A percentile compares a stretch with the other conserved stretches of the same genome.
Evolutionary conservation across 2,888 invertebrate species (phyloP).

Genomic region (Druceiella hillmani): DNA sequence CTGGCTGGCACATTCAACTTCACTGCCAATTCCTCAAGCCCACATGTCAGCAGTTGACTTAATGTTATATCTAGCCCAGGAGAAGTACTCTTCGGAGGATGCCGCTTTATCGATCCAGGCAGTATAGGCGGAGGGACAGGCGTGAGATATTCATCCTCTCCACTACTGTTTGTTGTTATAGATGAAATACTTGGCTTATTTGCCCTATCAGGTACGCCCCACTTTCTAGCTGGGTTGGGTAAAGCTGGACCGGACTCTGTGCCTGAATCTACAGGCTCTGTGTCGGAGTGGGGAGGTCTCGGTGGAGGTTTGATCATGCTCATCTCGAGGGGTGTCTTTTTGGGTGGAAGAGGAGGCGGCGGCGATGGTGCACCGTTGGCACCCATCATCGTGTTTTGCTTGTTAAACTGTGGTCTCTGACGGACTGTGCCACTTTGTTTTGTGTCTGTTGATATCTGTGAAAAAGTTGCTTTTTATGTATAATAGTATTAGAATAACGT

Average conservation of each 20-base stretch:
- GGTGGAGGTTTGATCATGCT: constrained; percentile 55
- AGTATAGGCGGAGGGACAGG: constrained; percentile 54
- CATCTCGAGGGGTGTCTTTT: constrained; percentile 35
- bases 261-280: constrained; percentile 24
- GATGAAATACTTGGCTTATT: constrained; percentile 41
- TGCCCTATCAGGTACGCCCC: constrained; percentile 39
- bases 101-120: constrained; percentile 31
- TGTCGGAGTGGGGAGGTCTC: constrained; percentile 52
- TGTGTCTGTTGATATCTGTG: constrained; percentile 34
- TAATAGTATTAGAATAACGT: too few relatives aligned
- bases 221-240: constrained; percentile 38
- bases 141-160: constrained; percentile 65
- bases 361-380: constrained; percentile 46
- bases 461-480: too few relatives aligned
- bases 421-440: constrained; percentile 34
- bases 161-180: constrained; percentile 49
- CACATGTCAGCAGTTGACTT: constrained; percentile 75
- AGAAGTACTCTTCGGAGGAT: constrained; percentile 26
- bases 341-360: constrained; percentile 63
- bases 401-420: constrained; percentile 33
- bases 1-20: constrained; percentile 72
- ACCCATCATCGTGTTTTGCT: constrained; percentile 32
- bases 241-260: constrained; percentile 35
- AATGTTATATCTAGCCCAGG: constrained; percentile 70
- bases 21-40: constrained; percentile 71